Base-by-base conservation (phyloP, 1,140 invertebrate species). In the Agrypnia vestita region DNA sequence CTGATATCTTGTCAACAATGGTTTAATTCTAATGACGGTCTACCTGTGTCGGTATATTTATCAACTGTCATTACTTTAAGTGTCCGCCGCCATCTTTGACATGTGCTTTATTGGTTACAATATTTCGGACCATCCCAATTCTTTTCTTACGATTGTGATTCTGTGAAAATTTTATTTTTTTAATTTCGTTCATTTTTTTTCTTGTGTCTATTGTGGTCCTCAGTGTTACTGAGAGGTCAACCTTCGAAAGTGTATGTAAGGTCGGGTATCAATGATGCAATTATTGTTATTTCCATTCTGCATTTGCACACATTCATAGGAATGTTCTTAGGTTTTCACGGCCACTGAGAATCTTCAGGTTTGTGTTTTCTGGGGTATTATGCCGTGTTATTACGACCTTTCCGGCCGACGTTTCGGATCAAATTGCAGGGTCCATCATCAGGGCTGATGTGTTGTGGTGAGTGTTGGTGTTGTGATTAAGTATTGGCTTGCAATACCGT, bases 61-160 rank as follows among this genome's bases (percentile, higher is more conserved):
- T 79, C 69, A 79, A 49, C 77, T 79, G 77, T 79, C 77, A 79
- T 25, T 43, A n/a, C 67, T 53, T 15, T 51, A 3, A 4, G 13
- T 73, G 47, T 51, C 47, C 67, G 67, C 77, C 77, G 77, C 77
- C 77, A 79, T 79, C 69, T 79, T 79, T 79, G 77, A 79, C 77
- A 79, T 79, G 77, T 79, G 77, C 77, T 79, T 73, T 73, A 73
- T 62, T 46, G 25, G 67, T 73, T 64, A 79, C 77, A 79, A 79
- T 61, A 72, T 51, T 53, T 44, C 67, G 21, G 43, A 74, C 19
- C 43, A 46, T 17, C 46, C 46, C 17, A 13, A 11, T 21, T 59
- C 13, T 13, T 21, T 1, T 59, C 15, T 10, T 3, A 59, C 21
- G 55, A 59, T 59, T 59, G 13, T 19, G 11, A 59, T 59, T 59